Evolutionary conservation across 2,888 invertebrate genomes (phyloP).

Genomic region (Tipula helvola): DNA sequence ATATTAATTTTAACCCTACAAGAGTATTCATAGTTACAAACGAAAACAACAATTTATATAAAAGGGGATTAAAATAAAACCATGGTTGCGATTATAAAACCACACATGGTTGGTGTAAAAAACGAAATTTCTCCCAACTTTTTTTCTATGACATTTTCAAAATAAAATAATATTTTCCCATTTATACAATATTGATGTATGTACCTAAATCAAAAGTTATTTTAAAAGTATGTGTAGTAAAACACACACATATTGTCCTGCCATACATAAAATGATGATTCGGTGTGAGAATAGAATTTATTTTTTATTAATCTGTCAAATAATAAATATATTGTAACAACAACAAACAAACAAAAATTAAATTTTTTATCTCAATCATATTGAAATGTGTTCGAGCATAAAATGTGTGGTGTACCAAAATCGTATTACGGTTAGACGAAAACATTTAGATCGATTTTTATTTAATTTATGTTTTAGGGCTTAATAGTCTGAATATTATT

Average conservation of each 20-base stretch:
- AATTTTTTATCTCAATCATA: neutral
- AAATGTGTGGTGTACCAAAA: neutral
- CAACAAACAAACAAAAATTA: neutral
- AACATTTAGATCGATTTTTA: no score
- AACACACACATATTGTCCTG: no score
- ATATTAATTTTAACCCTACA: neutral
- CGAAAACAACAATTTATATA: neutral
- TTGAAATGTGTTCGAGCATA: neutral
- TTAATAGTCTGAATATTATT: no score
- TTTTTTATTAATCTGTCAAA: neutral
- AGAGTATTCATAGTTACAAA: neutral
- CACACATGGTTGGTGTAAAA: neutral
- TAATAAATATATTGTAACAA: neutral
- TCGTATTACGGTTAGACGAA: neutral
- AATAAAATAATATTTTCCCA: neutral
- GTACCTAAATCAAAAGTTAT: neutral
- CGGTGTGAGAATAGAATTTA: neutral
- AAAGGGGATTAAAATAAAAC: neutral
- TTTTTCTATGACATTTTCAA: neutral
- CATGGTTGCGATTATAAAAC: neutral
- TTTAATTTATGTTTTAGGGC: no score
- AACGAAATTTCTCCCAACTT: neutral
- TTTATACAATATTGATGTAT: neutral
- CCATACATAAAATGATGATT: neutral
- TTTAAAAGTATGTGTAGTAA: neutral